Evolutionary conservation across 2,888 invertebrate species (phyloP).

Genomic region (Drosophila bunnanda): DNA sequence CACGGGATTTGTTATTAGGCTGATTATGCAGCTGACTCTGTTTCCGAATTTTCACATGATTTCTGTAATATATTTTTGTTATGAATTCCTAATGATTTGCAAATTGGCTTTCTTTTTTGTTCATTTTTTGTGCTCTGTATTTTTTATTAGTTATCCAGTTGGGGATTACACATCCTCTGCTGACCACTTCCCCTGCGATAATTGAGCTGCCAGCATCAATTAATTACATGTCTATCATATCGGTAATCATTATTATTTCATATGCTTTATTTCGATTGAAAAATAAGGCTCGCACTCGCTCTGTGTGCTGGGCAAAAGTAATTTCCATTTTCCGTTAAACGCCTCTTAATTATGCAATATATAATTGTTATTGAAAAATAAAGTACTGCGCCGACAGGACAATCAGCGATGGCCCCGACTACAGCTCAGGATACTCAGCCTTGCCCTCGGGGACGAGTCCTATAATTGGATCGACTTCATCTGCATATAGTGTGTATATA

Average conservation of each 20-base stretch:
- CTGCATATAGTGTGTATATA: constrained; percentile 6
- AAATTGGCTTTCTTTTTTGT: constrained; percentile 15
- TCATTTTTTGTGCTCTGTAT: background rate
- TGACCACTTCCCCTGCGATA: constrained; percentile 25
- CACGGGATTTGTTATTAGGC: constrained; percentile 14
- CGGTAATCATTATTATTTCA: constrained; percentile 33
- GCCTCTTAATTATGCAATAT: constrained; percentile 47
- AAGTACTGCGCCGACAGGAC: constrained; percentile 49
- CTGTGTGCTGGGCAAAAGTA: constrained; percentile 20
- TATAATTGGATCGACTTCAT: constrained; percentile 38
- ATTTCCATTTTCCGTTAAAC: constrained; percentile 37
- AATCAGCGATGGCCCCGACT: constrained; percentile 23
- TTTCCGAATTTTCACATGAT: background rate
- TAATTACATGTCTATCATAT: constrained; percentile 42
- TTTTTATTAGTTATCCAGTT: constrained; percentile 20
- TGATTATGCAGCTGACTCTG: constrained; percentile 10
- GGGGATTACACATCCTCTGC: constrained; percentile 12
- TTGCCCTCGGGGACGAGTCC: constrained; percentile 27
- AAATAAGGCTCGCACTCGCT: constrained; percentile 35
- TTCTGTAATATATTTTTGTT: background rate
- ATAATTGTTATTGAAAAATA: constrained; percentile 62
- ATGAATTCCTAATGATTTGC: constrained; percentile 32
- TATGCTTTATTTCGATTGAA: constrained; percentile 37
- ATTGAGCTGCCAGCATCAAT: constrained; percentile 29
- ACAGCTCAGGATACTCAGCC: constrained; percentile 11